Percentiles rank a stretch among this genome's conserved stretches.
Evolutionary conservation across 2,113 vertebrate genomes (phyloP).

Genomic region (Orthochromis indermauri): DNA sequence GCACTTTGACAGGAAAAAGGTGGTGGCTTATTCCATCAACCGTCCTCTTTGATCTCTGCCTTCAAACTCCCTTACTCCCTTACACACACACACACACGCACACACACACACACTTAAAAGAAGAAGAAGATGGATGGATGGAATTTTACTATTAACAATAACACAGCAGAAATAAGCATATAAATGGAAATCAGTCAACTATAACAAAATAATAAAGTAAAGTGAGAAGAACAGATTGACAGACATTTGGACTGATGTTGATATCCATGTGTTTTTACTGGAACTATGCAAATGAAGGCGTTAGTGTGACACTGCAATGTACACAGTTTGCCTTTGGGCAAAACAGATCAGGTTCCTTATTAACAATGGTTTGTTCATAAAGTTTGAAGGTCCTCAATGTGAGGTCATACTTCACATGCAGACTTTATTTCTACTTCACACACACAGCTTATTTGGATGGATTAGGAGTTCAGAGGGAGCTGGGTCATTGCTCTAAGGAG

Average conservation of each 20-base stretch:
- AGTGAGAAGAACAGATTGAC: not conserved
- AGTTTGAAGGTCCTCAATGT: not conserved
- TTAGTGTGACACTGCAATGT: not conserved
- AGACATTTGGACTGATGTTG: not conserved
- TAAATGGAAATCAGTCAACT: rapidly evolving
- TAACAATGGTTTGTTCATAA: not conserved
- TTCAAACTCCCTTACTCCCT: not conserved
- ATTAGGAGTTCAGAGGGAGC: not conserved
- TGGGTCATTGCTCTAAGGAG: not conserved
- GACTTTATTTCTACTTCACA: not conserved
- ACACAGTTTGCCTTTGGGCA: not conserved
- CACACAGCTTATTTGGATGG: rapidly evolving
- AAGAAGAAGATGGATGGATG: not conserved
- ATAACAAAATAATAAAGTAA: not conserved
- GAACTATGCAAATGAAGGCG: rapidly evolving
- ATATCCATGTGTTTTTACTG: rapidly evolving
- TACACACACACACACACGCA: not conserved
- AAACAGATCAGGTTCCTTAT: not conserved
- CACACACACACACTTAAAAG: rapidly evolving
- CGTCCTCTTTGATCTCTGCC: not conserved
- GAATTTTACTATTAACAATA: not conserved
- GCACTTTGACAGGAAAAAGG: not conserved
- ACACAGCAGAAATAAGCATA: not conserved
- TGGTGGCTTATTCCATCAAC: not conserved
- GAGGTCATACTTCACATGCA: not conserved